phyloP scores from a whole-genome alignment of 2,888 invertebrate species.

The Autographa pulchrina region DNA sequence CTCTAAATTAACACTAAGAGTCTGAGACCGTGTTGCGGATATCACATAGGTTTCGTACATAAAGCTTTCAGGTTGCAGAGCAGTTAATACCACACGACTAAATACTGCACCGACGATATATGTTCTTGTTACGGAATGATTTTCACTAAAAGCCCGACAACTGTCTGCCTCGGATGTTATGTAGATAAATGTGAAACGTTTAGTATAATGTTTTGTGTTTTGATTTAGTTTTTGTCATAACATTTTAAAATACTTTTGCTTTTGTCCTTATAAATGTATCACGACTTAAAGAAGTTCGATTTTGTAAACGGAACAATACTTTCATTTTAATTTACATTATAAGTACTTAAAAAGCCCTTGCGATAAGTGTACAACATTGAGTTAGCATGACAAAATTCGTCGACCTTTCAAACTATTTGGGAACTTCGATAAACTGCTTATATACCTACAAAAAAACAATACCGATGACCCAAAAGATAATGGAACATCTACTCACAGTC shows the following conservation, averaged over 20 bases:
- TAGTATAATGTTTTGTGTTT: neutral
- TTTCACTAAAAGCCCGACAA: neutral
- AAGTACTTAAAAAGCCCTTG: no score
- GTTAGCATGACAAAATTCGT: neutral
- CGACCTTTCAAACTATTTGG: neutral
- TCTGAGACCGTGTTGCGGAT: neutral
- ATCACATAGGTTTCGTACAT: neutral
- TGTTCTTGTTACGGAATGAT: slow-evolving; percentile 10
- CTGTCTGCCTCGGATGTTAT: neutral
- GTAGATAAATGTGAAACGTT: slow-evolving; percentile 4
- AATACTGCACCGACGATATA: slow-evolving; percentile 9
- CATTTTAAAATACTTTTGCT: neutral
- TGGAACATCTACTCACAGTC: neutral
- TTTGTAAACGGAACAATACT: no score
- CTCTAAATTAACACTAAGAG: neutral
- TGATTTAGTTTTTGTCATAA: neutral
- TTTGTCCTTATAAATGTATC: neutral
- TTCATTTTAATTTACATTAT: no score
- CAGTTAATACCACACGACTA: slow-evolving; percentile 8
- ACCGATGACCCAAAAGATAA: neutral
- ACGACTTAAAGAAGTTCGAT: no score
- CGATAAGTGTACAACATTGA: no score
- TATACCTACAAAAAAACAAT: neutral
- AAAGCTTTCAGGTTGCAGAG: neutral
- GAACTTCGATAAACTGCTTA: neutral